phyloP scores from a whole-genome alignment of 2,888 invertebrate species.

The Acanthosepion pharaonis region DNA sequence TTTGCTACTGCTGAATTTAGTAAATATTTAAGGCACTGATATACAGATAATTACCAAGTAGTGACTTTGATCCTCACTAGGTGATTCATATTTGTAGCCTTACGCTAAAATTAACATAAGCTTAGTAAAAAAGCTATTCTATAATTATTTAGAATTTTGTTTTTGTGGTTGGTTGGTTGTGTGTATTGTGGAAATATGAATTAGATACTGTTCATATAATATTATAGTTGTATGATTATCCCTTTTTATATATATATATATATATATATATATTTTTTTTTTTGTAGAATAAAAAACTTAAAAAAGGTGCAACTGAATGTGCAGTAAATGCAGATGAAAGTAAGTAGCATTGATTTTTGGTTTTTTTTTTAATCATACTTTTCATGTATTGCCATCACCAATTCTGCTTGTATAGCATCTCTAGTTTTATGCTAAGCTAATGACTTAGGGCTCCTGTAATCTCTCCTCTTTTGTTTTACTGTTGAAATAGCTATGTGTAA shows the following conservation, averaged over 20 bases:
- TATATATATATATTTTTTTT: conserved; percentile 38
- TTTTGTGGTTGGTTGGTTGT: too few relatives aligned
- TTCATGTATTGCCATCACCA: not conserved
- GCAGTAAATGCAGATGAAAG: conserved; percentile 65
- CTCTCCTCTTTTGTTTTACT: too few relatives aligned
- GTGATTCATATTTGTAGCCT: not conserved
- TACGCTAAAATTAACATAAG: not conserved
- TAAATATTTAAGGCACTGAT: too few relatives aligned
- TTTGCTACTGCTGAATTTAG: too few relatives aligned
- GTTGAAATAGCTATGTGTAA: too few relatives aligned
- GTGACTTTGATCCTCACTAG: not conserved
- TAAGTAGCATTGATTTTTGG: conserved; percentile 52
- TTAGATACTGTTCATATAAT: too few relatives aligned
- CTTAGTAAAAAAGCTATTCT: not conserved
- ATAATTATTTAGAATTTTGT: not conserved
- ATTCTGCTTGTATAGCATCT: not conserved
- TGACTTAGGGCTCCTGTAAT: too few relatives aligned
- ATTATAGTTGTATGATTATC: too few relatives aligned
- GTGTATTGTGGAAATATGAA: too few relatives aligned
- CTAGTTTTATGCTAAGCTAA: not conserved
- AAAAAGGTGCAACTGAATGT: conserved; percentile 82
- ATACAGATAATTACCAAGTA: too few relatives aligned
- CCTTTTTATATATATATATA: not conserved
- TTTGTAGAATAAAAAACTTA: conserved; percentile 89
- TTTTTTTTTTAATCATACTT: not conserved